These are phyloP conservation scores for Rhodeus uyekii DNA, from an alignment of 2,797 vertebrate species.

Conservation along the genomic window DNA sequence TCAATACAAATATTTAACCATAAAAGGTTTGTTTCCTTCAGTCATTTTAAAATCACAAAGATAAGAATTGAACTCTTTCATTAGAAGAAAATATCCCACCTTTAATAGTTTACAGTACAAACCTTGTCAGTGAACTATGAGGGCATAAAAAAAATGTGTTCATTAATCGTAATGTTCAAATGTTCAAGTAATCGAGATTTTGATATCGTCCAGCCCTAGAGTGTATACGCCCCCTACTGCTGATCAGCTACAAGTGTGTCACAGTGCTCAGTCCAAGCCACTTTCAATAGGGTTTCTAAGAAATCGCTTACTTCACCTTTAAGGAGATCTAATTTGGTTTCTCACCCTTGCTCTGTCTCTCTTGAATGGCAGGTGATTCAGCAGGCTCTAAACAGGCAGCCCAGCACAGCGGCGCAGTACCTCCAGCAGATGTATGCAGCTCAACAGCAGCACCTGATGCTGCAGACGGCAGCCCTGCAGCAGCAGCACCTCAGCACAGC, in stretches of 20 bases:
- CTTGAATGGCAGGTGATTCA: slow-evolving; percentile 86
- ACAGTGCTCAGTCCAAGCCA: not conserved
- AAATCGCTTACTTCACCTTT: not conserved
- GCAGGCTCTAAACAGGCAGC: slow-evolving; percentile 92
- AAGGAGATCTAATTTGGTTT: not conserved
- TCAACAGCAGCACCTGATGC: slow-evolving; percentile 97
- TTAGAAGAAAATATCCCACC: too few relatives aligned
- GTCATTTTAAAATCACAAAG: too few relatives aligned
- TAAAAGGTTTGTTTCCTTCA: too few relatives aligned
- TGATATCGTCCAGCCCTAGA: too few relatives aligned
- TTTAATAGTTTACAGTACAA: too few relatives aligned
- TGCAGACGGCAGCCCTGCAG: slow-evolving; percentile 92
- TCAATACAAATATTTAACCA: too few relatives aligned
- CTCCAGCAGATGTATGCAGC: slow-evolving; percentile 99
- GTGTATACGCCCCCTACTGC: too few relatives aligned
- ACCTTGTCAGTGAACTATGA: too few relatives aligned
- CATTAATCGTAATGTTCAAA: too few relatives aligned
- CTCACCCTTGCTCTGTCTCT: not conserved
- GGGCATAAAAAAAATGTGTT: too few relatives aligned
- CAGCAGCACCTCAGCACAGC: slow-evolving; percentile 92
- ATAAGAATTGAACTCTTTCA: too few relatives aligned
- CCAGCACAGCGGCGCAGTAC: slow-evolving; percentile 94
- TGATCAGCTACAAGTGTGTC: not conserved
- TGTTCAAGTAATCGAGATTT: too few relatives aligned
- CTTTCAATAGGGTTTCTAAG: not conserved